phyloP scores from a whole-genome alignment of 1,140 invertebrate species.

The Pantala flavescens region DNA sequence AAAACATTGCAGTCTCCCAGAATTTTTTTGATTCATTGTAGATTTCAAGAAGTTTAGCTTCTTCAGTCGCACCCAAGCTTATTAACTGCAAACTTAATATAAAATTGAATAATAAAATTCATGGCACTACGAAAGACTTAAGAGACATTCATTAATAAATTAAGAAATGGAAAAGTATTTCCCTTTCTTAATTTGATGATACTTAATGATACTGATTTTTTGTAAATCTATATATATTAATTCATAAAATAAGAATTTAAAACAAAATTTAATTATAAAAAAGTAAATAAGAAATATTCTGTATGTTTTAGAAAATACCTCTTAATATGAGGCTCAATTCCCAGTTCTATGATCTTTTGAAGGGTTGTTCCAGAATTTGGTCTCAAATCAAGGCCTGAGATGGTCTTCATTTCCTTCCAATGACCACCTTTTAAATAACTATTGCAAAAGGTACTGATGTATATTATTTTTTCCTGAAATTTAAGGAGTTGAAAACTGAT shows the following conservation, averaged over 20 bases:
- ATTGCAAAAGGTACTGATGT: slow-evolving; percentile 56
- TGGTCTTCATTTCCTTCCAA: slow-evolving; percentile 81
- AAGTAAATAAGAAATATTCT: no score
- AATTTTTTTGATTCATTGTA: slow-evolving; percentile 59
- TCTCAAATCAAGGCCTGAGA: slow-evolving; percentile 72
- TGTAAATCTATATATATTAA: no score
- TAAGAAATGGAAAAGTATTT: neutral
- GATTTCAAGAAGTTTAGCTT: slow-evolving; percentile 31
- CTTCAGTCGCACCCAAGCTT: slow-evolving; percentile 81
- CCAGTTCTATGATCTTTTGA: slow-evolving; percentile 66
- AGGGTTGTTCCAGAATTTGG: slow-evolving; percentile 76
- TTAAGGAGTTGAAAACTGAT: no score
- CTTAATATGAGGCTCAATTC: slow-evolving; percentile 60
- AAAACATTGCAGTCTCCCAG: slow-evolving; percentile 31
- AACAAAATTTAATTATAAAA: no score
- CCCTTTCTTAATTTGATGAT: no score
- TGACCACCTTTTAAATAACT: slow-evolving; percentile 73
- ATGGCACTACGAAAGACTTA: slow-evolving; percentile 18
- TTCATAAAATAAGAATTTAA: no score
- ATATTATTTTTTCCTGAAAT: neutral
- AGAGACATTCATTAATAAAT: slow-evolving; percentile 16
- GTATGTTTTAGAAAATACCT: slow-evolving; percentile 38
- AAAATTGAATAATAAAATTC: neutral
- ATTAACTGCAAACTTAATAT: slow-evolving; percentile 58
- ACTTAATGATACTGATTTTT: no score